Base-by-base conservation (phyloP, 2,888 invertebrate genomes). In the Sphaerophoria taeniata region DNA sequence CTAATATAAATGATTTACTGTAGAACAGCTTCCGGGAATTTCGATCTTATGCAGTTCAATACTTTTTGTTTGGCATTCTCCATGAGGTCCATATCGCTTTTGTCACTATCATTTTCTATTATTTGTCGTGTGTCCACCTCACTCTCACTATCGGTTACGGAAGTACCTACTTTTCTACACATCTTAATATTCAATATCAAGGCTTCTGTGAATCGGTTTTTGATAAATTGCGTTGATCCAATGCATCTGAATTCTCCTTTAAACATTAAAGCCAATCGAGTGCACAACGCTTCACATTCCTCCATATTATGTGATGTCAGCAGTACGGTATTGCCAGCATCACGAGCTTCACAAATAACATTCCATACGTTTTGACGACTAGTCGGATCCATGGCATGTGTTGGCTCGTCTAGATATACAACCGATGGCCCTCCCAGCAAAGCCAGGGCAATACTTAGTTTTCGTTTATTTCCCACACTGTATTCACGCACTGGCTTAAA, bases 261-360 rank as follows among this genome's bases (percentile, higher is more conserved):
- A 69, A 96, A 96, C 96, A 97, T 97, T 81, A 97, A 95, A 49
- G 96, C 96, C 88, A 97, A 92, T 6, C 96, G 93, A 2, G 96
- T 95, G 91, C 97, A 97, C 49, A 97, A 93, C 43, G 95, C 96
- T 92, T 97, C 96, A 91, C 96, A 96, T 91, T 97, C 97, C 91
- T 96, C 96, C 96, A 97, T 96, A 90, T 96, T 96, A 92, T 96
- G 96, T 56, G 97, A 97, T 16, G 97, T 97, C 78, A 97, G 93
- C 80, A 97, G 93, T 71, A 97, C 94, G 77, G 96, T 95, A 89
- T 94, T 94, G 0, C 97, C 97, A 3, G 94, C 93, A 76, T 95
- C 95, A 60, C 96, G 93, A 51, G 95, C 94, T 76, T 94, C 93
- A 85, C 94, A 93, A 39, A 97, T 93, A 12, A 95, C 95, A 88